Base-by-base conservation (phyloP, 2,888 invertebrate species). In the Drosophila monieri region DNA sequence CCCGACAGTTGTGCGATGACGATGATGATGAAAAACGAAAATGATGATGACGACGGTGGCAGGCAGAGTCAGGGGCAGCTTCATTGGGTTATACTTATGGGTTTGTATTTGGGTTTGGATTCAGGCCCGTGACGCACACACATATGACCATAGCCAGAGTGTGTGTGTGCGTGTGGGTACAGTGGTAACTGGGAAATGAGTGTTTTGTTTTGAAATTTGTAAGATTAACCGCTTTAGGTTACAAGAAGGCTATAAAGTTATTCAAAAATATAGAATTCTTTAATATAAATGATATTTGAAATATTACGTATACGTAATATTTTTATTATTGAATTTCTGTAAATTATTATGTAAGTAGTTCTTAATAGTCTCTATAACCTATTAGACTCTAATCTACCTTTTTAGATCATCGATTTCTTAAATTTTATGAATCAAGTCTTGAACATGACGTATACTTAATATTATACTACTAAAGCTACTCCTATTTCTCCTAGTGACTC, bases 61-160 rank as follows among this genome's bases (percentile, higher is more conserved):
- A 32, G 69, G 53, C 54, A 43, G 83, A 64, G 69, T 43, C 54
- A 49, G 83, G 69, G 53, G 69, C 70, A 86, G 79, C 81, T 72
- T 80, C 80, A 85, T 87, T 87, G 85, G 80, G 85, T 87, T 80
- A 87, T 80, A 81, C 74, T 68, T 81, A 51, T 60, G 47, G 56
- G 55, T 44, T 62, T 62, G 54, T 61, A 48, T 61, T 61, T 64
- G 59, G 56, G 74, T 57, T 65, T 53, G 68, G 39, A 62, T 72
- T 72, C 69, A 47, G 55, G 55, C 14, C 47, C n/a, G 25, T 52
- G 14, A 25, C 14, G 10, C 43, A 27, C 27, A 44, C 23, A 68
- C 55, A 54, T n/a, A 57, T 12, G 18, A 1, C 12, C 15, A 47
- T 30, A 14, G 12, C 10, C 43, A 14, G 54, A 18, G 30, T 47